phyloP scores from a whole-genome alignment of 2,888 invertebrate genomes.

The Melanostoma scalare region DNA sequence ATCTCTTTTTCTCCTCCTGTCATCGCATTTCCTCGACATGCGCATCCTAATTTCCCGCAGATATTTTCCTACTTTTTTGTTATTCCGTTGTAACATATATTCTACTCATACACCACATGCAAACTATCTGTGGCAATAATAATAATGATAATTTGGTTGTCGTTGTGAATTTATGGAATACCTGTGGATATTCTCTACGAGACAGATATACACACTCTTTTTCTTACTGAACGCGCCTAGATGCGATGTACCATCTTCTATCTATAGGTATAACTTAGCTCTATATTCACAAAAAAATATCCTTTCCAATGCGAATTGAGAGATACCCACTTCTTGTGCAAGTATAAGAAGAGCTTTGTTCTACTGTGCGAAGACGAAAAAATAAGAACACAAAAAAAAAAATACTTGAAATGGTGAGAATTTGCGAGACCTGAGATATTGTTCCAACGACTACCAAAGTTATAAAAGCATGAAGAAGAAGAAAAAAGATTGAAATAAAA shows the following conservation, averaged over 20 bases:
- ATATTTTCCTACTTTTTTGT: slow-evolving; percentile 14
- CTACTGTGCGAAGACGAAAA: slow-evolving; percentile 22
- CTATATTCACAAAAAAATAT: slow-evolving; percentile 21
- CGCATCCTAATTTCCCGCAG: slow-evolving; percentile 62
- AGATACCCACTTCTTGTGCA: slow-evolving; percentile 7
- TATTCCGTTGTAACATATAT: not conserved
- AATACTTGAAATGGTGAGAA: slow-evolving; percentile 73
- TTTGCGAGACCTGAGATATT: slow-evolving; percentile 73
- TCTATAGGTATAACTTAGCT: not conserved
- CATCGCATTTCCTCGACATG: slow-evolving; percentile 45
- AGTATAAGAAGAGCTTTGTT: slow-evolving; percentile 52
- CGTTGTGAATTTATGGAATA: slow-evolving; percentile 71
- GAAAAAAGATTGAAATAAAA: slow-evolving; percentile 31
- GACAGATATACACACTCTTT: slow-evolving; percentile 24
- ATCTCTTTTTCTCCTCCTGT: slow-evolving; percentile 41
- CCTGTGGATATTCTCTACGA: slow-evolving; percentile 64
- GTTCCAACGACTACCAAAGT: slow-evolving; percentile 31
- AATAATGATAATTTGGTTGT: slow-evolving; percentile 68
- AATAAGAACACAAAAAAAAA: slow-evolving; percentile 25
- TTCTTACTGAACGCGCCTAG: not conserved
- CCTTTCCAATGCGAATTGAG: slow-evolving; percentile 26
- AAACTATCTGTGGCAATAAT: slow-evolving; percentile 66
- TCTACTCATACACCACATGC: slow-evolving; percentile 42
- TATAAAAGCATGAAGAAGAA: slow-evolving; percentile 27
- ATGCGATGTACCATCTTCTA: not conserved